Conservation (phyloP, 2,113 vertebrate species). For the Caracal caracal region DNA sequence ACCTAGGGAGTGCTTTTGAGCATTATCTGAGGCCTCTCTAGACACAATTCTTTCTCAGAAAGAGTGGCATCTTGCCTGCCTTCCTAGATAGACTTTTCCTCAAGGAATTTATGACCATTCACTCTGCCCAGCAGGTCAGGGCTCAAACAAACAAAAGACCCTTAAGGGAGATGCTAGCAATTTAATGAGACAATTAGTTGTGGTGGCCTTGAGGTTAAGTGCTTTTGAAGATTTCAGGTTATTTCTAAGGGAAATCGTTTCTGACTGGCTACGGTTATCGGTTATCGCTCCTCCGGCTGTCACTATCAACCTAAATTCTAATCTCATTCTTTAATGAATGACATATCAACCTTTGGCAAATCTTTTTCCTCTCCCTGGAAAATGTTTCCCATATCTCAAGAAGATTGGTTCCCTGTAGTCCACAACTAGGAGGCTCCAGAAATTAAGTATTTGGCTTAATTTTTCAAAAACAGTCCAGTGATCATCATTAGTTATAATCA, state of each 20-base stretch:
- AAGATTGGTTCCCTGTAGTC: neutral
- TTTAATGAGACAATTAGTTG: neutral
- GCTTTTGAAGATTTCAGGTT: neutral
- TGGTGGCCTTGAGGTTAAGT: neutral
- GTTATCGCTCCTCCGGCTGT: neutral
- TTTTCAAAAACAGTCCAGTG: neutral
- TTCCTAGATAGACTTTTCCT: neutral
- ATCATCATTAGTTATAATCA: neutral
- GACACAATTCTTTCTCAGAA: neutral
- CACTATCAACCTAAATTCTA: neutral
- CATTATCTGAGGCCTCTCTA: neutral
- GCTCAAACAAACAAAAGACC: neutral
- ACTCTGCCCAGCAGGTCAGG: neutral
- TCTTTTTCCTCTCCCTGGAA: neutral
- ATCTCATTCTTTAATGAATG: neutral
- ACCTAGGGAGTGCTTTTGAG: neutral
- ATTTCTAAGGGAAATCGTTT: neutral
- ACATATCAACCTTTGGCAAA: neutral
- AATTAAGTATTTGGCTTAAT: neutral
- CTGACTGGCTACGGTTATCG: neutral
- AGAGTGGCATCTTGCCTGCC: neutral
- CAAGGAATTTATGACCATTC: neutral
- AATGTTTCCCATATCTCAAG: neutral
- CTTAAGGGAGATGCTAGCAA: neutral
- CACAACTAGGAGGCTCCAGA: neutral